Evolutionary conservation across 2,797 vertebrate genomes (phyloP).

Genomic region (Peromyscus attwateri): DNA sequence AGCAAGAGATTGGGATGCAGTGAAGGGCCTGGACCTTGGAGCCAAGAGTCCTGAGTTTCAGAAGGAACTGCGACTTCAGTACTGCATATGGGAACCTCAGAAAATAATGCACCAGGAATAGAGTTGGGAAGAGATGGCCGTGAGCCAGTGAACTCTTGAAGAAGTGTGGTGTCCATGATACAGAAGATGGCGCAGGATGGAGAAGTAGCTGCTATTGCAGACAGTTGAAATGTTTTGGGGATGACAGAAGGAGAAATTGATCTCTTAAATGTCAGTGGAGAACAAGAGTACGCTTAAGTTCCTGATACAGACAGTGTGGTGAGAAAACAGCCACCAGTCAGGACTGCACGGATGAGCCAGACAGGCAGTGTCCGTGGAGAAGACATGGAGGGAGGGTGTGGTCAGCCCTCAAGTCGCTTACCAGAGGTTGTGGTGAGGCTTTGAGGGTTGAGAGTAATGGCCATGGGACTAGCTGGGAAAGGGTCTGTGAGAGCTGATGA

Average conservation of each 20-base stretch:
- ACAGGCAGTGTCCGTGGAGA: too few species aligned
- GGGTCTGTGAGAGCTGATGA: not conserved
- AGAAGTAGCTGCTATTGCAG: not conserved
- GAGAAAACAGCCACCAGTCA: not conserved
- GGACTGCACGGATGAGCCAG: not conserved
- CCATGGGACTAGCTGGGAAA: not conserved
- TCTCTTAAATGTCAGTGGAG: not conserved
- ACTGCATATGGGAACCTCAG: not conserved
- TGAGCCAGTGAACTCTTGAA: not conserved
- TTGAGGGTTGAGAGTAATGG: not conserved
- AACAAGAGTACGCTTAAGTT: not conserved
- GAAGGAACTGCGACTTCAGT: not conserved
- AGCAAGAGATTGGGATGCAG: not conserved
- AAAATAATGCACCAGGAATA: not conserved
- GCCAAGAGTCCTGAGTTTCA: not conserved
- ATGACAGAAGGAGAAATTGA: not conserved
- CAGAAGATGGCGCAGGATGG: not conserved
- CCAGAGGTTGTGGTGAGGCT: not conserved
- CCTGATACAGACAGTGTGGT: not conserved
- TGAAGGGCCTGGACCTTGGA: not conserved
- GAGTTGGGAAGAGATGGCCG: not conserved
- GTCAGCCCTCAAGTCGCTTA: not conserved
- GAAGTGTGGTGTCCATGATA: not conserved
- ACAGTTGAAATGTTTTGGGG: not conserved
- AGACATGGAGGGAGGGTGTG: not conserved